Evolutionary conservation across 2,888 invertebrate genomes (phyloP).

Genomic region (Leptopterna dolabrata): DNA sequence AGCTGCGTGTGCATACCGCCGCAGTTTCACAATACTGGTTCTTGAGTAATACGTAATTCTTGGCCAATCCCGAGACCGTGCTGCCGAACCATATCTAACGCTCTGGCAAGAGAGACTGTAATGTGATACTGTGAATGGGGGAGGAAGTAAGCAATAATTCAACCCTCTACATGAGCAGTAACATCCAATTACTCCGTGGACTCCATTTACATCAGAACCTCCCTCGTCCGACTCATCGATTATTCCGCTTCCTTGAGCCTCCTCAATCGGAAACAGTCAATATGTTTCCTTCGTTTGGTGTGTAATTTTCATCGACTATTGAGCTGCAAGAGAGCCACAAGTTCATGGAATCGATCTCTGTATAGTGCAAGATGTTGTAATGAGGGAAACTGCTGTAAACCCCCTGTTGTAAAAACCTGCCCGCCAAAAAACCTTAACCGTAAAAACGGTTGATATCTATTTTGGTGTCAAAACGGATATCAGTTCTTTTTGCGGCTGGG

Average conservation of each 20-base stretch:
- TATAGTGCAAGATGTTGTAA: too few relatives aligned
- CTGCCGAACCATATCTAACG: neutral
- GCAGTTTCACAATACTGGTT: too few relatives aligned
- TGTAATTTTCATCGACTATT: too few relatives aligned
- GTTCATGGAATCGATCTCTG: neutral
- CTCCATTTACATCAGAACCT: constrained; percentile 35
- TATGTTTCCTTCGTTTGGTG: neutral
- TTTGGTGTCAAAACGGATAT: too few relatives aligned
- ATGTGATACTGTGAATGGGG: neutral
- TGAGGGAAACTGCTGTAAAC: too few relatives aligned
- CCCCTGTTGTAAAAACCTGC: too few relatives aligned
- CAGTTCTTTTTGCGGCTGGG: too few relatives aligned
- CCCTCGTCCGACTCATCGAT: neutral
- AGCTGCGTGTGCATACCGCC: too few relatives aligned
- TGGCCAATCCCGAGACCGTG: neutral
- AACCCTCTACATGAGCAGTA: constrained; percentile 36
- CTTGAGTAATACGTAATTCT: neutral
- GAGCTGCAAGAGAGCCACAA: neutral
- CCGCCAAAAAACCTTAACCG: too few relatives aligned
- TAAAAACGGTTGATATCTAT: too few relatives aligned
- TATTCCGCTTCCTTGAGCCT: constrained; percentile 8
- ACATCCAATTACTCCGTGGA: constrained; percentile 36
- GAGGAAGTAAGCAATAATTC: constrained; percentile 45
- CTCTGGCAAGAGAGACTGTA: neutral
- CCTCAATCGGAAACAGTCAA: constrained; percentile 7